A percentile compares a stretch with the other conserved stretches of the same genome.
Conservation (phyloP, 1,140 invertebrate species). For the Chymomyza costata region DNA sequence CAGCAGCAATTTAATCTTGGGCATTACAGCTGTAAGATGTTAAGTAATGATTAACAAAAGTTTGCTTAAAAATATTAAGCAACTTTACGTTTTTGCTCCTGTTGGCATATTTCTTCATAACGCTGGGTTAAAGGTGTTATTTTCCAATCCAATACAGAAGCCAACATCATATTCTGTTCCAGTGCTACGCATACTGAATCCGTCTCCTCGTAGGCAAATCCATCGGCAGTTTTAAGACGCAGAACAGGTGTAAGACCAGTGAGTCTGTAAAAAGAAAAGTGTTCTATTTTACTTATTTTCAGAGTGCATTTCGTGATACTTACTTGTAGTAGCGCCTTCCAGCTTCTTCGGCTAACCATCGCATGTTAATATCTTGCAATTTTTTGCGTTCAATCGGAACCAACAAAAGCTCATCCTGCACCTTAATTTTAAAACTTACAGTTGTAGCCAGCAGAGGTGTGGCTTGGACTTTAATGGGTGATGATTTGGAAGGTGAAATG, state of each 20-base stretch:
- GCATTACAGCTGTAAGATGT: constrained; percentile 58
- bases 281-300: not conserved
- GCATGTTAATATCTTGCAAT: constrained; percentile 79
- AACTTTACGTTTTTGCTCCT: constrained; percentile 77
- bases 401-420: constrained; percentile 80
- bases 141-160: constrained; percentile 80
- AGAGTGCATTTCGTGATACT: constrained; percentile 33
- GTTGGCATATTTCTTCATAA: constrained; percentile 80
- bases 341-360: constrained; percentile 83
- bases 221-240: constrained; percentile 81
- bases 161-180: constrained; percentile 77
- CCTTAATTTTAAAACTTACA: constrained; percentile 79
- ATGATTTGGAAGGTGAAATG: constrained; percentile 52
- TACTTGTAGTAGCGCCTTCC: constrained; percentile 83
- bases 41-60: not conserved
- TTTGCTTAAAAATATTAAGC: not conserved
- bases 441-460: constrained; percentile 47
- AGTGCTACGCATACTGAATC: constrained; percentile 79
- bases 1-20: constrained; percentile 76
- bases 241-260: constrained; percentile 80
- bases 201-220: constrained; percentile 80
- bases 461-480: constrained; percentile 57
- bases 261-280: constrained; percentile 74
- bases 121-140: constrained; percentile 79
- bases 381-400: constrained; percentile 80